Conservation (phyloP, 30 jellyfish, hydroid and myxozoan species). For the Nemopilema nomurai region DNA sequence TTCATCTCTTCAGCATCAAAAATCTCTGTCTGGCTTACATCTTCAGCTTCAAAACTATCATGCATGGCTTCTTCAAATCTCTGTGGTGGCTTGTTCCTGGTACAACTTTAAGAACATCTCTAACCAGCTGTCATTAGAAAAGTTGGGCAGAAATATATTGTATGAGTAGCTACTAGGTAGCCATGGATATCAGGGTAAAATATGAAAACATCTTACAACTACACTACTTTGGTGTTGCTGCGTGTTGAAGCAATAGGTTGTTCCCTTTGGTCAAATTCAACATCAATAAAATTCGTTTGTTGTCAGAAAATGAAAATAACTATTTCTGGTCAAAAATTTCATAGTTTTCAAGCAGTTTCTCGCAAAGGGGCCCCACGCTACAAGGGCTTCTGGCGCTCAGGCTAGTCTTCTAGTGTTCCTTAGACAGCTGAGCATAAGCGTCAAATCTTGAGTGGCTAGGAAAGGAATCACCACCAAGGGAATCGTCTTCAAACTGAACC, state of each 20-base stretch:
- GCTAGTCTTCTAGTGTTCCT: background rate
- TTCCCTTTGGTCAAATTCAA: background rate
- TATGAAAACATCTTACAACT: background rate
- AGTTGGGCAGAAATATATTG: background rate
- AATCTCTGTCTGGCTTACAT: background rate
- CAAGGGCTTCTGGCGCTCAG: background rate
- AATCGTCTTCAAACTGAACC: background rate
- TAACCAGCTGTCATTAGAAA: background rate
- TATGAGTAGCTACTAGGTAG: background rate
- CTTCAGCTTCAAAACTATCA: background rate
- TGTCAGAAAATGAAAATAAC: background rate
- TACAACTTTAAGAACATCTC: background rate
- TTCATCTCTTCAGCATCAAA: background rate
- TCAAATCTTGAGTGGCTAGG: background rate
- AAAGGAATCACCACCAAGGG: background rate
- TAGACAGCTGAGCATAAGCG: background rate
- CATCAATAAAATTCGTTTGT: background rate
- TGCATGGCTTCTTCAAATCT: background rate
- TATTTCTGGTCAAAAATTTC: background rate
- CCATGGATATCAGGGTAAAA: background rate
- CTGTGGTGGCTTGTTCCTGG: background rate
- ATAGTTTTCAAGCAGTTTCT: background rate
- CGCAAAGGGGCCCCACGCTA: background rate
- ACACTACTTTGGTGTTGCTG: background rate
- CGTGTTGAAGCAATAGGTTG: background rate